Conservation (phyloP, 2,113 vertebrate genomes). For the Martes martes region DNA sequence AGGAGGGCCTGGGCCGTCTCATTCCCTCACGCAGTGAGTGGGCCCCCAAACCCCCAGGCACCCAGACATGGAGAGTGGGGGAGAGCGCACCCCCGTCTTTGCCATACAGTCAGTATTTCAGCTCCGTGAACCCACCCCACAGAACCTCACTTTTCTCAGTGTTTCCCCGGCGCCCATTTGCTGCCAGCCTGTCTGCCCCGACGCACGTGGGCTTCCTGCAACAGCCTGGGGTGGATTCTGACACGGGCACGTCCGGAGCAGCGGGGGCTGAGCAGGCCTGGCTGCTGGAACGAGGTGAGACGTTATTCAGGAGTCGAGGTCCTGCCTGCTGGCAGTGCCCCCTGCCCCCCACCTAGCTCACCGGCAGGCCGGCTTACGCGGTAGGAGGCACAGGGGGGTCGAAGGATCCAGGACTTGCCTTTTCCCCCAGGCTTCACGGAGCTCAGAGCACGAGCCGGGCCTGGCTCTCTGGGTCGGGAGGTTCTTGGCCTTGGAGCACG, state of each 20-base stretch:
- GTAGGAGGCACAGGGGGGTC: too few relatives aligned
- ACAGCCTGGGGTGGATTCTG: neutral
- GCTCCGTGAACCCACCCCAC: neutral
- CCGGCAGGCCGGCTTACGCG: too few relatives aligned
- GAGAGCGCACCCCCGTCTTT: neutral
- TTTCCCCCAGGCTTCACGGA: neutral
- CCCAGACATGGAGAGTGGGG: neutral
- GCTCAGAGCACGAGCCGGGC: neutral
- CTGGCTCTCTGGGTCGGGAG: too few relatives aligned
- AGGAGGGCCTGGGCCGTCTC: neutral
- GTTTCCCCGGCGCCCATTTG: neutral
- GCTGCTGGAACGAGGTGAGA: neutral
- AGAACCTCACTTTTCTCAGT: neutral
- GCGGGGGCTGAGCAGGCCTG: rapidly evolving
- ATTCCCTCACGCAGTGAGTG: rapidly evolving
- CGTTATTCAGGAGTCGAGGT: too few relatives aligned
- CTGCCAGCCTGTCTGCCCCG: neutral
- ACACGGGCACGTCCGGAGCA: neutral
- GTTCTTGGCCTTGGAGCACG: neutral
- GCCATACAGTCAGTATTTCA: neutral
- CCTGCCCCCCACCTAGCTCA: neutral
- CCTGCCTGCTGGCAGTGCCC: neutral
- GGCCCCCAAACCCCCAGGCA: rapidly evolving
- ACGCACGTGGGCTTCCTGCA: neutral
- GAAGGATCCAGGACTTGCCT: neutral